A percentile compares a stretch with the other conserved stretches of the same genome.
Conservation (phyloP, 2,797 vertebrate genomes). For the Rhabdomys pumilio region DNA sequence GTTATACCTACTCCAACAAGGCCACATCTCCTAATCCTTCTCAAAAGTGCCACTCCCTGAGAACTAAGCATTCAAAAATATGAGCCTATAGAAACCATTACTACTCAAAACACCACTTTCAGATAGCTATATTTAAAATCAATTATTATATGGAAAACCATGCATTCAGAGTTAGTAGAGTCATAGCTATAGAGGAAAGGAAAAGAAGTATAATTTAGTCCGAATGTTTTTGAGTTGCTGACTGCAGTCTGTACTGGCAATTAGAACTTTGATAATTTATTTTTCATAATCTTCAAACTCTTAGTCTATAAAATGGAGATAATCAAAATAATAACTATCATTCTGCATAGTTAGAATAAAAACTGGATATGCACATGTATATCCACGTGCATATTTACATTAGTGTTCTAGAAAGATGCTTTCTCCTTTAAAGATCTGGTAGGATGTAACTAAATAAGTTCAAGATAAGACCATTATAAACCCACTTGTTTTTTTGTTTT, state of each 20-base stretch:
- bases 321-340: not conserved
- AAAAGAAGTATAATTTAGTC: conserved; percentile 27
- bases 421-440: conserved; percentile 26
- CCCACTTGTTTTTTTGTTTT: not conserved
- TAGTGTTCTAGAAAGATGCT: not conserved
- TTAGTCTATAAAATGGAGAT: conserved; percentile 47
- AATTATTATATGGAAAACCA: conserved; percentile 19
- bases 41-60: not conserved
- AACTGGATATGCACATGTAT: not conserved
- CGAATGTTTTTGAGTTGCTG: conserved; percentile 32
- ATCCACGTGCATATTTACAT: not conserved
- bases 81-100: not conserved
- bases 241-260: not conserved
- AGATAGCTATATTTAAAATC: not conserved
- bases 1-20: not conserved
- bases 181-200: not conserved
- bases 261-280: conserved; percentile 44
- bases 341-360: not conserved
- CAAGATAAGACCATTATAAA: not conserved
- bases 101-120: not conserved
- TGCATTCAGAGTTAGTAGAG: not conserved
- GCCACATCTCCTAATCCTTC: too few species aligned
- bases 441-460: not conserved
- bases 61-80: not conserved
- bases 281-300: not conserved